phyloP scores from a whole-genome alignment of 2,888 invertebrate genomes.

The Opisthograptis luteolata region DNA sequence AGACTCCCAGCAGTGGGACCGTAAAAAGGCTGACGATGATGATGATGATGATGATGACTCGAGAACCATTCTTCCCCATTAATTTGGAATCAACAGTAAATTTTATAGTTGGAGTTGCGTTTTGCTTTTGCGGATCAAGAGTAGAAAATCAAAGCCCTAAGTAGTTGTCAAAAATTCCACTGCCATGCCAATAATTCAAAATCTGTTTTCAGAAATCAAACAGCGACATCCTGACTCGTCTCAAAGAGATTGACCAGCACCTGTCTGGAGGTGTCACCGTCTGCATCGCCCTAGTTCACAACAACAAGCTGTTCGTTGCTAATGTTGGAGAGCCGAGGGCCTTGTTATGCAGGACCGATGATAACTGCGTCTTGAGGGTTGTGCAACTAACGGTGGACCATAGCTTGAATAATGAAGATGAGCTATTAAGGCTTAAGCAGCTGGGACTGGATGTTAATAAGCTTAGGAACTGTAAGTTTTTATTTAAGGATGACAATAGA shows the following conservation, averaged over 20 bases:
- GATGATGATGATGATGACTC: no score
- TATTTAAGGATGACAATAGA: no score
- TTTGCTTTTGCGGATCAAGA: no score
- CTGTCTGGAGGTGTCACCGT: slow-evolving; percentile 93
- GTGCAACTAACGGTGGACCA: slow-evolving; percentile 92
- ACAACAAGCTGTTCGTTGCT: slow-evolving; percentile 91
- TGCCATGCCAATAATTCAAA: no score
- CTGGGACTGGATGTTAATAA: slow-evolving; percentile 89
- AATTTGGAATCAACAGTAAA: no score
- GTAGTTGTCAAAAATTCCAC: no score
- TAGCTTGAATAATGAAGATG: slow-evolving; percentile 93
- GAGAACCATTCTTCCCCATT: no score
- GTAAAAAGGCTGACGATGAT: no score
- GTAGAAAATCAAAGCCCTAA: no score
- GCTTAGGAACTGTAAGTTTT: slow-evolving; percentile 85
- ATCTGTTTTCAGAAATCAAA: slow-evolving; percentile 75
- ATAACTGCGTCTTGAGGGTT: slow-evolving; percentile 23
- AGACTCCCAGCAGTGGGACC: no score
- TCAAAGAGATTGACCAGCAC: slow-evolving; percentile 90
- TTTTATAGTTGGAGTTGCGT: no score
- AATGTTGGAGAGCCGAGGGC: slow-evolving; percentile 94
- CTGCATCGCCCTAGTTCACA: slow-evolving; percentile 91
- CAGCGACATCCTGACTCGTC: slow-evolving; percentile 81
- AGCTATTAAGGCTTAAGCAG: slow-evolving; percentile 89
- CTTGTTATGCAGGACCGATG: slow-evolving; percentile 85